phyloP scores from a whole-genome alignment of 2,888 invertebrate genomes.

The Megastigmus dorsalis region DNA sequence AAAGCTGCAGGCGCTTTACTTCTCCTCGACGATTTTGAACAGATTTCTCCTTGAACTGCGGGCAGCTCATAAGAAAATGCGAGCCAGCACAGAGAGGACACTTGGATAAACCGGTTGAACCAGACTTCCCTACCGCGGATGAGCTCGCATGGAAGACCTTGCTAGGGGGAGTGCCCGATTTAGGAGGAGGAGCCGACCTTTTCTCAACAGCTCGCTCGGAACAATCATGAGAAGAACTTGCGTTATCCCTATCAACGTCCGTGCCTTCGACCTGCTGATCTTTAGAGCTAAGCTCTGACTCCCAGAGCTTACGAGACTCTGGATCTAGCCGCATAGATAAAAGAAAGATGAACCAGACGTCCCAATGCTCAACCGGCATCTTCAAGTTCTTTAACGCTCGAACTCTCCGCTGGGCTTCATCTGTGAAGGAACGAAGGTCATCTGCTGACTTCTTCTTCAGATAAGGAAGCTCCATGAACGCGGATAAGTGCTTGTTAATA shows the following conservation, averaged over 20 bases:
- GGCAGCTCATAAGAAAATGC: neutral
- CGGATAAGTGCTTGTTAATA: neutral
- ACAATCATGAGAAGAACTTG: neutral
- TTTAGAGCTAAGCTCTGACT: neutral
- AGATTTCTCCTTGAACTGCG: neutral
- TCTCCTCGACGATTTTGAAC: neutral
- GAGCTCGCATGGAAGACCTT: neutral
- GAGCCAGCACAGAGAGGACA: neutral
- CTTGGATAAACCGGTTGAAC: neutral
- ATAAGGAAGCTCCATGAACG: neutral
- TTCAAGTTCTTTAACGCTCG: neutral
- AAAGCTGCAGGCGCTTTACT: neutral
- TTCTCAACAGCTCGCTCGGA: neutral
- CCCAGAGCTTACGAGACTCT: neutral
- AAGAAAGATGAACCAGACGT: no score
- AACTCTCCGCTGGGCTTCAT: conserved; percentile 2
- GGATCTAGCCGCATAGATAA: neutral
- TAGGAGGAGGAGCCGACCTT: neutral
- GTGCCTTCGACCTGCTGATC: neutral
- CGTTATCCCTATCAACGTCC: neutral
- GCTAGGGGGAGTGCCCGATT: neutral
- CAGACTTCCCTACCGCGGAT: neutral
- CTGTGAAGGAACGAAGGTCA: neutral
- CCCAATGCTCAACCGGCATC: no score
- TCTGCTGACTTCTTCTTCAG: neutral